Evolutionary conservation across 92 coral and sea anemone genomes (phyloP).

Genomic region (Palythoa grandiflora): DNA sequence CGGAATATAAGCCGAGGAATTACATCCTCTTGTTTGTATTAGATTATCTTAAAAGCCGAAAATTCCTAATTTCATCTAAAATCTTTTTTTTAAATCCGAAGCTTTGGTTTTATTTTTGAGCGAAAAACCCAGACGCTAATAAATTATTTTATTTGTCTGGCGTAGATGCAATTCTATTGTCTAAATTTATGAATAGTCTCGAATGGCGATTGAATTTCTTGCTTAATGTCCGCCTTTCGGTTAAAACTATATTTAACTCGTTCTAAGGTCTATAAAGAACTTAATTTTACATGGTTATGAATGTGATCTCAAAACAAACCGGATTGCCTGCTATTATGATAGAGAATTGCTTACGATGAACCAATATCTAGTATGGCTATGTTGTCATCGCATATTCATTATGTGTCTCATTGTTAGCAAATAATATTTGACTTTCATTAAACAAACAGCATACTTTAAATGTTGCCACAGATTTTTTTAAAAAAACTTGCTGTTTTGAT

Average conservation of each 20-base stretch:
- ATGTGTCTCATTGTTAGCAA: not conserved
- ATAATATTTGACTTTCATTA: not conserved
- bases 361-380: not conserved
- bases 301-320: not conserved
- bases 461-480: not conserved
- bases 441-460: not conserved
- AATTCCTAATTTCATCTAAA: not conserved
- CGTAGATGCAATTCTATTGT: constrained; percentile 25
- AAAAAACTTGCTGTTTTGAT: not conserved
- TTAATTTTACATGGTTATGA: not conserved
- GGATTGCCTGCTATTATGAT: not conserved
- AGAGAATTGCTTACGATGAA: not conserved
- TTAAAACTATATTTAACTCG: not conserved
- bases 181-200: constrained; percentile 3
- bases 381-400: not conserved
- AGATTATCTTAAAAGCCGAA: not conserved
- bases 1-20: not conserved
- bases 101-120: constrained; percentile 5
- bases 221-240: constrained; percentile 1
- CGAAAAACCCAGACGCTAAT: constrained; percentile 26
- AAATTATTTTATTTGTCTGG: constrained; percentile 36
- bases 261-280: not conserved
- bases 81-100: not conserved
- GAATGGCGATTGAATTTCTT: not conserved
- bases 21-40: not conserved